These are phyloP conservation scores for Acanthoscelides obtectus DNA, from an alignment of 2,888 invertebrate genomes.

Conservation along the genomic window DNA sequence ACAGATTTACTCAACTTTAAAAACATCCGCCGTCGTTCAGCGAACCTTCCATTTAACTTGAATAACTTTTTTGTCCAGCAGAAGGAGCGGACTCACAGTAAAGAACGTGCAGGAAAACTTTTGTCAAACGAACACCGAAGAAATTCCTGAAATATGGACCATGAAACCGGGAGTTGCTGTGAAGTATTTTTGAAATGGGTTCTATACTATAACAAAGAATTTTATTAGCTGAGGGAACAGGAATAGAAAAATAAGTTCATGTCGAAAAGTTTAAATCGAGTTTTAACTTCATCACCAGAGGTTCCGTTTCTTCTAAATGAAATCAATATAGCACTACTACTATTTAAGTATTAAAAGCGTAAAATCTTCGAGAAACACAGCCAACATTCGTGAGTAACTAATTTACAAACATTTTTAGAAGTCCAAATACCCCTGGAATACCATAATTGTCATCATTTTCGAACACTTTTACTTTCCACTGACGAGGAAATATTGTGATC, in stretches of 20 bases:
- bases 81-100: not conserved
- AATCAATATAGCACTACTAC: no score
- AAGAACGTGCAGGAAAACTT: not conserved
- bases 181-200: not conserved
- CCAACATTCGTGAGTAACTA: no score
- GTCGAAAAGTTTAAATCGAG: no score
- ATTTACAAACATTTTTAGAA: no score
- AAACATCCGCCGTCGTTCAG: not conserved
- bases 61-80: not conserved
- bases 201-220: not conserved
- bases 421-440: no score
- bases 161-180: not conserved
- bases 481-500: no score
- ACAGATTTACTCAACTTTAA: not conserved
- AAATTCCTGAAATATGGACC: not conserved
- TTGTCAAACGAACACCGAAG: not conserved
- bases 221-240: not conserved
- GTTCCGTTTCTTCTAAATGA: no score
- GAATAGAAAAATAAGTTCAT: not conserved
- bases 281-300: no score
- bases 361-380: no score
- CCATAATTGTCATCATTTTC: no score
- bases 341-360: no score
- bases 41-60: not conserved
- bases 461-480: no score